Conservation (phyloP, 2,113 vertebrate species). For the Epinephelus lanceolatus region DNA sequence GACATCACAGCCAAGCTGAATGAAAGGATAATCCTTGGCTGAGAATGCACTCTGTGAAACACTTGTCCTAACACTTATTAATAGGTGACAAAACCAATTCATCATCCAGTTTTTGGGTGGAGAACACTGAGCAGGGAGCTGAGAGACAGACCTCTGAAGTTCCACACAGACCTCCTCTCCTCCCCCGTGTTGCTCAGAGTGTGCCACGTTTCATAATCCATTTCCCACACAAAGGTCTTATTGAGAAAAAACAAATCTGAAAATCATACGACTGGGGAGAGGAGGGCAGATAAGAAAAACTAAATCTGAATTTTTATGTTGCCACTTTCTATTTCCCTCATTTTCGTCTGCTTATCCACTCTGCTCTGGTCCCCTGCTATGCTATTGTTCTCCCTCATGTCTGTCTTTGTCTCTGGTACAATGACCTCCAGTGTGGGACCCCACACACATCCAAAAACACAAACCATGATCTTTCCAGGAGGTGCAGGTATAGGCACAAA, state of each 20-base stretch:
- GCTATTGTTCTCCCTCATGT: background rate
- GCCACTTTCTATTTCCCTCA: constrained; percentile 14
- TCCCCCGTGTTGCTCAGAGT: background rate
- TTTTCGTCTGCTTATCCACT: background rate
- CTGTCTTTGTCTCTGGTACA: background rate
- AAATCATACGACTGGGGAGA: background rate
- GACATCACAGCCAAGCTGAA: background rate
- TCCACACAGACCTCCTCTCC: constrained; percentile 10
- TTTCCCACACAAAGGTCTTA: constrained; percentile 18
- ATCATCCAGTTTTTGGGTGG: background rate
- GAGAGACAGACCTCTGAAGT: background rate
- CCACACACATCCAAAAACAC: background rate
- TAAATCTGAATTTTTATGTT: background rate
- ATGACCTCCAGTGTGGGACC: background rate
- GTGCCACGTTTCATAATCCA: constrained; percentile 16
- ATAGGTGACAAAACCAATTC: background rate
- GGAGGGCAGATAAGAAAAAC: constrained; percentile 11
- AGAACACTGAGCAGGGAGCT: background rate
- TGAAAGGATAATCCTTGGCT: background rate
- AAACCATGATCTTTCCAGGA: background rate
- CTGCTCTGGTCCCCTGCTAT: background rate
- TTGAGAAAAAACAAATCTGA: background rate
- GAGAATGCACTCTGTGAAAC: background rate
- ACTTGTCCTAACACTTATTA: constrained; percentile 7
- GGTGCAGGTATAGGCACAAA: background rate